Evolutionary conservation across 1,140 invertebrate species (phyloP).

Genomic region (Neomicropteryx cornuta): DNA sequence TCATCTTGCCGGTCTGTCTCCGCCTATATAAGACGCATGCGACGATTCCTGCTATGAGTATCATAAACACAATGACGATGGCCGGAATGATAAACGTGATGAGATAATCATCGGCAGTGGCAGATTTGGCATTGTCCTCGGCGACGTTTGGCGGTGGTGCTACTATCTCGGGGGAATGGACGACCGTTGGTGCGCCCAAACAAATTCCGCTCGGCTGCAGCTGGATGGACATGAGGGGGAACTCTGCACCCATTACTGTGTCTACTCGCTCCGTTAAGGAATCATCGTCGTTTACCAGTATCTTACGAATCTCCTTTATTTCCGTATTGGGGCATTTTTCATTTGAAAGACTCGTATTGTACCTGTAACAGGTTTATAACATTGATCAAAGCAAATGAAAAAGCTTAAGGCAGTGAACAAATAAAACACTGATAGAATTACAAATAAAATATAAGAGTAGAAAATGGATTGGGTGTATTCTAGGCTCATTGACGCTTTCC

Average conservation of each 20-base stretch:
- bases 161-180: conserved; percentile 18
- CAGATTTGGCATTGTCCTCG: conserved; percentile 32
- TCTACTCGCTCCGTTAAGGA: conserved; percentile 53
- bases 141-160: conserved; percentile 17
- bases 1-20: conserved; percentile 57
- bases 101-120: conserved; percentile 63
- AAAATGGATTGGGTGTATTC: too few species aligned
- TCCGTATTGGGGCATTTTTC: conserved; percentile 65
- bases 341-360: conserved; percentile 37
- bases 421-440: too few species aligned
- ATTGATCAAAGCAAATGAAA: too few species aligned
- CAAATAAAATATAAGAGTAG: too few species aligned
- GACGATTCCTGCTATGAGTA: conserved; percentile 73
- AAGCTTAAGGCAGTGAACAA: too few species aligned
- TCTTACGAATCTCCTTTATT: conserved; percentile 56
- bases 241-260: conserved; percentile 63
- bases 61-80: conserved; percentile 80
- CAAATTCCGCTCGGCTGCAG: conserved; percentile 62
- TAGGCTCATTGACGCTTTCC: too few species aligned
- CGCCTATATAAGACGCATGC: conserved; percentile 82
- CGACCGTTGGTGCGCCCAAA: conserved; percentile 42
- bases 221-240: conserved; percentile 62
- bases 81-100: conserved; percentile 86
- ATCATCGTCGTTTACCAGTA: conserved; percentile 55
- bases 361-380: conserved; percentile 20